Evolutionary conservation across 2,888 invertebrate genomes (phyloP), one percentile per base, ranked within the genome.

Genomic region (Diaphora mendica): DNA sequence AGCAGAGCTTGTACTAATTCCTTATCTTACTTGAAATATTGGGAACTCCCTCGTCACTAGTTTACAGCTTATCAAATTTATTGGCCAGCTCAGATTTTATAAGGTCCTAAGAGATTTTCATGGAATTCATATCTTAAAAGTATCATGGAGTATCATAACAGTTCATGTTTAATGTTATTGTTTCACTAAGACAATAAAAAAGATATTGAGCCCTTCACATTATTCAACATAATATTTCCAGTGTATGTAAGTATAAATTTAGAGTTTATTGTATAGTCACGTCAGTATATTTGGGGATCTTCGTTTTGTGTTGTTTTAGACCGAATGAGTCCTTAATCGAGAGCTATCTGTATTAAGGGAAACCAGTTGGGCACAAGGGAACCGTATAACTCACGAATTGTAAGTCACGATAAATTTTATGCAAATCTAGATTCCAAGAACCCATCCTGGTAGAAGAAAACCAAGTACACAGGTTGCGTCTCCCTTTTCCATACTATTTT

Each of bases 11-110:
- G 17, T 44, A 44, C 44, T 44, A 44, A 17, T 15, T 15, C 44
- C 3, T 55, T 55, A n/a, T n/a, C 51, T 55, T 55, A n/a, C 51
- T n/a, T 55, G 51, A 55, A 55, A 55, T 55, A n/a, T 23, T 30
- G 26, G 33, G 71, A 71, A 75, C 65, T 67, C 72, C 77, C 75
- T 77, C 81, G 76, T 81, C 81, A 79, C 76, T 72, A 75, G 70
- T 82, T 81, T 75, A 75, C 76, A 80, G 82, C 80, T 85, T 82
- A 83, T 82, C 84, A 86, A 86, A 86, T 85, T 83, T 82, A 80
- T 79, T 76, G 76, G 72, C 73, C 77, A 78, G 68, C 73, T 72
- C 74, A 68, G 78, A 74, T 75, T 81, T 83, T 84, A 85, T 82
- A 82, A 83, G 82, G 75, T 79, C 84, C 75, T 83, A 84, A n/a